phyloP scores from a whole-genome alignment of 2,797 vertebrate genomes.

The Hydrophis major region DNA sequence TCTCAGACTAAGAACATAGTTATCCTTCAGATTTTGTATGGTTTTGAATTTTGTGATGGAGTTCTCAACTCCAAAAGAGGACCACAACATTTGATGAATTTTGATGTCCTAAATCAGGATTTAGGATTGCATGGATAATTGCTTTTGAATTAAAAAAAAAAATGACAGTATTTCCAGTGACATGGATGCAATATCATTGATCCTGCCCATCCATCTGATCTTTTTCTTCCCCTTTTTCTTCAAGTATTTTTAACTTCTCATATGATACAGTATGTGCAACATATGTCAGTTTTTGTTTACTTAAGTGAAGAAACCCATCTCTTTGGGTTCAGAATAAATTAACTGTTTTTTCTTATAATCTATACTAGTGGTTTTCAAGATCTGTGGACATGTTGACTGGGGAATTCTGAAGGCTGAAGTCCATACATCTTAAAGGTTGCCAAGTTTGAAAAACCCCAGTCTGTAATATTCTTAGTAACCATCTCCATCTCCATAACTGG shows the following conservation, averaged over 20 bases:
- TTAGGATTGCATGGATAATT: not conserved
- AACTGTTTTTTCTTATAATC: not conserved
- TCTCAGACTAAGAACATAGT: not conserved
- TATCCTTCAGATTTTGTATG: not conserved
- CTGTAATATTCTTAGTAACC: not conserved
- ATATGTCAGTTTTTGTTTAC: not conserved
- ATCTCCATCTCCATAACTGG: not conserved
- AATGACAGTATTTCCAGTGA: not conserved
- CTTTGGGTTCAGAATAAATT: not conserved
- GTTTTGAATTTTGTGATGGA: not conserved
- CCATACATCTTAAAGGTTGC: not conserved
- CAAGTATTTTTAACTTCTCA: not conserved
- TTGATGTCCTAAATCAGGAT: not conserved
- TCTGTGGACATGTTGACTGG: not conserved
- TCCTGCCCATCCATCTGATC: not conserved
- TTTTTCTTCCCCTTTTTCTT: not conserved
- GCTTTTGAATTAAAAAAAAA: not conserved
- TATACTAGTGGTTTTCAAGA: not conserved
- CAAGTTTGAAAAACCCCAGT: not conserved
- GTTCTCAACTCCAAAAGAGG: not conserved
- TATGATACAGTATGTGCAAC: not conserved
- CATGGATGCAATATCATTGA: not conserved
- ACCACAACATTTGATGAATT: not conserved
- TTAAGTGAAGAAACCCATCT: not conserved
- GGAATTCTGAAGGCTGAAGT: not conserved